Evolutionary conservation across 2,113 vertebrate genomes (phyloP), one percentile per base, ranked within the genome.

Genomic region (Antechinus flavipes): DNA sequence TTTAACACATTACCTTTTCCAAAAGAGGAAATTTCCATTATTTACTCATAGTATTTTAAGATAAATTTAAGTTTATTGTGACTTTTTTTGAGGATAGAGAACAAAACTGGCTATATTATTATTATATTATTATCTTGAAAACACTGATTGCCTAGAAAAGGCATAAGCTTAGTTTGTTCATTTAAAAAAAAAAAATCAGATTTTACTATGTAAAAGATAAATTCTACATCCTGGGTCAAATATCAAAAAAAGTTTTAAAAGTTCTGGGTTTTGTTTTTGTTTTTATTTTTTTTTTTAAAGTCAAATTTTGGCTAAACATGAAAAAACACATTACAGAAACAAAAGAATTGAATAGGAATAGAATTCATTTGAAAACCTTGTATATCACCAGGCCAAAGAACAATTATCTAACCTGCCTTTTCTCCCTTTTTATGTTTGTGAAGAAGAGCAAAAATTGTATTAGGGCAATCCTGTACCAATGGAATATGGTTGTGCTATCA

Each of bases 381-480:
- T 95, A 90, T n/a, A 52, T 93, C 23, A 91, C 12, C 1, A 93
- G 89, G 4, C 94, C 24, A 92, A 11, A 52, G 91, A 92, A 42
- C 2, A 89, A 0, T 89, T 95, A 90, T 58, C 50, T 23, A 89
- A 93, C 96, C 46, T 92, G 92, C 53, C 50, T 35, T 23, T 94
- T 91, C 92, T 46, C 8, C 23, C 42, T 93, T 94, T 90, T 56
- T 84, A 23, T 84, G 61, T 96, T 95, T 22, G 19, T 76, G 30
- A 19, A 95, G 52, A 89, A 46, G 95, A 53, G 27, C 61, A 95
- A 95, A 97, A 95, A 90, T 30, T 16, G 95, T 56, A 96, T 93
- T 55, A 95, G 91, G 58, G 8, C n/a, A 58, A n/a, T 94, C 24
- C 93, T 96, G 30, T 90, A 95, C 90, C 91, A 98, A 97, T 95